Evolutionary conservation across 2,888 invertebrate species (phyloP), one percentile per base, ranked within the genome.

Genomic region (Oscheius sp.): DNA sequence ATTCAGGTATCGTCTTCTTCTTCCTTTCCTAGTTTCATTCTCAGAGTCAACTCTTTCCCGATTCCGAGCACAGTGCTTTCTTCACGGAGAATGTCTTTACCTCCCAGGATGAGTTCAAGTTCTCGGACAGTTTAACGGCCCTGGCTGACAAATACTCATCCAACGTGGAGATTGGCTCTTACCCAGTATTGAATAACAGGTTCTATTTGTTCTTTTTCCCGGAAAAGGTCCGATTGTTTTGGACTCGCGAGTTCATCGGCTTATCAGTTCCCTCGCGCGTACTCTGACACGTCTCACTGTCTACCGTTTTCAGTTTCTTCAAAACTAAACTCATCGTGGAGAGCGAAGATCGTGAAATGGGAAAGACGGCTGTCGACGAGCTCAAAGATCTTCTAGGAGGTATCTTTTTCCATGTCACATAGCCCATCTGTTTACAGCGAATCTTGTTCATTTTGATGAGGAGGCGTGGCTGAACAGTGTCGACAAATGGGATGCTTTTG

Each of bases 101-200:
- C 0, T 81, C 85, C 49, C 74, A 76, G 23, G 90, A 89, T 81
- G 90, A 90, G 71, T 87, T 89, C 55, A 84, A 88, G 18, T 89
- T 90, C 49, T 90, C 91, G 1, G 83, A 88, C 78, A 85, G 88
- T 25, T 84, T 92, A 53, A 90, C 91, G 76, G 83, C 73, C 13
- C 27, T 91, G 2, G 91, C 91, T 21, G 87, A 89, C 23, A 88
- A 89, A 73, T 91, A 89, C 86, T 89, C 89, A 59, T 86, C 88
- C 3, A 80, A 84, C 1, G 91, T 92, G 25, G 89, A 89, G 25
- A 90, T 92, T 81, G 92, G 92, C n/a, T 92, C 92, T 27, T 92
- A 92, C 86, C 92, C 92, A 18, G 89, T 89, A 27, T 83, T 90
- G 70, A 89, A 89, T 72, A 90, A 91, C 85, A 89, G 89, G 89